Evolutionary conservation across 1,140 invertebrate genomes (phyloP).

Genomic region (Papilio xuthus): DNA sequence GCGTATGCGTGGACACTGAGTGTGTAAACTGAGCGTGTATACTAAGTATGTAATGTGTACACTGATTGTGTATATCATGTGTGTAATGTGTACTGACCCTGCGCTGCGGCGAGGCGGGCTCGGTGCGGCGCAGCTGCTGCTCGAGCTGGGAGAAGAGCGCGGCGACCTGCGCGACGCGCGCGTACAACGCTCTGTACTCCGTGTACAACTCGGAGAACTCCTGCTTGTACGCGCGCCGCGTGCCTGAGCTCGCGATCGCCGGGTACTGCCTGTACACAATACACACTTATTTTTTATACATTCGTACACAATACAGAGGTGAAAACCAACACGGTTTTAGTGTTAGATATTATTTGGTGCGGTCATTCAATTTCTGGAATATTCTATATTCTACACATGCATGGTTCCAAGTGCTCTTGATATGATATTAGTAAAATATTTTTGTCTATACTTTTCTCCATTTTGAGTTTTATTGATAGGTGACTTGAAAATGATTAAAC

Average conservation of each 20-base stretch:
- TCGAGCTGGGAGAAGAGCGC: slow-evolving; percentile 89
- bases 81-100: slow-evolving; percentile 68
- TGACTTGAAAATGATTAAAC: background rate
- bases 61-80: background rate
- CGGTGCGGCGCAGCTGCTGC: slow-evolving; percentile 83
- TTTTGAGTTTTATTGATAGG: too few relatives aligned
- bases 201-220: slow-evolving; percentile 93
- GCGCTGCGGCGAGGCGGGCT: slow-evolving; percentile 74
- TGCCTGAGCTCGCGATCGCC: slow-evolving; percentile 87
- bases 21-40: background rate
- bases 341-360: too few relatives aligned
- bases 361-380: too few relatives aligned
- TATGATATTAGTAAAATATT: too few relatives aligned
- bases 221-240: slow-evolving; percentile 91
- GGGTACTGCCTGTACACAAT: slow-evolving; percentile 86
- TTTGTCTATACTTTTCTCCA: too few relatives aligned
- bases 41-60: background rate
- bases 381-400: too few relatives aligned
- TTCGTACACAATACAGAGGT: background rate
- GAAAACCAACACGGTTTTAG: too few relatives aligned
- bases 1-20: background rate
- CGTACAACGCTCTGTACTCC: slow-evolving; percentile 90
- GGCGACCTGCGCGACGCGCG: slow-evolving; percentile 88
- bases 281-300: background rate
- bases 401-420: too few relatives aligned